Conservation (phyloP, 2,797 vertebrate species). For the Triplophysa yarkandensis region DNA sequence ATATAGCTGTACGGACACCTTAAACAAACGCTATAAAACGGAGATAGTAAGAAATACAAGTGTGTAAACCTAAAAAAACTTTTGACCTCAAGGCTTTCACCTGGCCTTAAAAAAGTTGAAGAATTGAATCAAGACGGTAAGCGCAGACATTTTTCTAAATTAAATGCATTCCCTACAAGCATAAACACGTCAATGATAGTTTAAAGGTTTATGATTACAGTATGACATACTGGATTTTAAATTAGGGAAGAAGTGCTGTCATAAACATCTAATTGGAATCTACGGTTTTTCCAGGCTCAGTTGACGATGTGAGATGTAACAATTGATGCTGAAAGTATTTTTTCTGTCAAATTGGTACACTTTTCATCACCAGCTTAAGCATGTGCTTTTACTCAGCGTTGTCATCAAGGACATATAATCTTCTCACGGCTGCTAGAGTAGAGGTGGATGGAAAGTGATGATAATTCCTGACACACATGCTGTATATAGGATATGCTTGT, state of each 20-base stretch:
- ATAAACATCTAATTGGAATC: too few relatives aligned
- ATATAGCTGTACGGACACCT: too few relatives aligned
- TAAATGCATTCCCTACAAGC: not conserved
- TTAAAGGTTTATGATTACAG: not conserved
- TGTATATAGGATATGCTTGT: constrained; percentile 3
- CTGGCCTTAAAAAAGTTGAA: not conserved
- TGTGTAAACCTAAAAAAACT: too few relatives aligned
- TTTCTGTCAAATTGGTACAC: constrained; percentile 24
- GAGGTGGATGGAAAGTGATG: constrained; percentile 34
- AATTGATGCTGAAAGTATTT: not conserved
- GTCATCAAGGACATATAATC: constrained; percentile 35
- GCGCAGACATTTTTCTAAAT: not conserved
- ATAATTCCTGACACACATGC: constrained; percentile 19
- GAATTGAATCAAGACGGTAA: not conserved
- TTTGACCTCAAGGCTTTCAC: not conserved
- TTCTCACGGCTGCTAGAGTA: not conserved
- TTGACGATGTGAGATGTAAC: not conserved
- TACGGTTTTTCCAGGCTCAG: not conserved
- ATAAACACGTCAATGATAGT: not conserved
- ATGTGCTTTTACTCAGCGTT: constrained; percentile 42
- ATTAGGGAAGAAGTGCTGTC: not conserved
- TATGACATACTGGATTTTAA: not conserved
- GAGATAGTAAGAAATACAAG: too few relatives aligned
- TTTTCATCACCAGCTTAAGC: constrained; percentile 27
- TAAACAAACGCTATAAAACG: too few relatives aligned